Conservation (phyloP, 2,113 vertebrate species). For the Pelecanus crispus region DNA sequence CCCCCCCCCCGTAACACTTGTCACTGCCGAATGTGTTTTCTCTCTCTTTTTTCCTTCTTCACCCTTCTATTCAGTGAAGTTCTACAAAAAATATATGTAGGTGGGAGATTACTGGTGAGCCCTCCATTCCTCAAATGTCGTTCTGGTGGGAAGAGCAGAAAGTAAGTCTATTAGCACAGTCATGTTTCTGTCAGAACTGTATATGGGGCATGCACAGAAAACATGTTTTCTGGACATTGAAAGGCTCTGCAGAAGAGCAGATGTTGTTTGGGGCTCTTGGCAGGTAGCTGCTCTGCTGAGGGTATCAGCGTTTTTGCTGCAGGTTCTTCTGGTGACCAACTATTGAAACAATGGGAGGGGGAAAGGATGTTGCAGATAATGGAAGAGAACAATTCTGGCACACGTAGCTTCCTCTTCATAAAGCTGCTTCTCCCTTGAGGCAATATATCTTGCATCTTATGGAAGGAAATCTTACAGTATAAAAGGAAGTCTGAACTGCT, state of each 20-base stretch:
- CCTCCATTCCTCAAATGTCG: background rate
- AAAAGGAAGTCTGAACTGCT: constrained; percentile 52
- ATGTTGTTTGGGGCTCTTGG: background rate
- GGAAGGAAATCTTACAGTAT: constrained; percentile 49
- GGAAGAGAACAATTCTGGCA: constrained; percentile 50
- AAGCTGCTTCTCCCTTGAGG: constrained; percentile 38
- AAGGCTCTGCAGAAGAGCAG: background rate
- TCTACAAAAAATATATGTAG: background rate
- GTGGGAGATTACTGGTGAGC: background rate
- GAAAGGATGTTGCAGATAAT: constrained; percentile 37
- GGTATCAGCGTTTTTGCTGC: background rate
- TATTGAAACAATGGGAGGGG: constrained; percentile 31
- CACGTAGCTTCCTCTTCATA: constrained; percentile 13
- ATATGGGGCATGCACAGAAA: background rate
- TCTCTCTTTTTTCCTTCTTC: background rate
- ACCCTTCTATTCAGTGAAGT: background rate
- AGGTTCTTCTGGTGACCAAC: constrained; percentile 25
- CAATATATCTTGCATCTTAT: constrained; percentile 25
- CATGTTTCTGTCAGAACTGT: background rate
- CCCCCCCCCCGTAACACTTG: too few species aligned
- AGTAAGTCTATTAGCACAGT: background rate
- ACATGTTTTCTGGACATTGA: background rate
- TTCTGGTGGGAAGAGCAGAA: background rate
- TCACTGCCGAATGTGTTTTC: background rate
- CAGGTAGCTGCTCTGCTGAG: background rate